Evolutionary conservation across 2,113 vertebrate species (phyloP).

Genomic region (Paratilapia polleni): DNA sequence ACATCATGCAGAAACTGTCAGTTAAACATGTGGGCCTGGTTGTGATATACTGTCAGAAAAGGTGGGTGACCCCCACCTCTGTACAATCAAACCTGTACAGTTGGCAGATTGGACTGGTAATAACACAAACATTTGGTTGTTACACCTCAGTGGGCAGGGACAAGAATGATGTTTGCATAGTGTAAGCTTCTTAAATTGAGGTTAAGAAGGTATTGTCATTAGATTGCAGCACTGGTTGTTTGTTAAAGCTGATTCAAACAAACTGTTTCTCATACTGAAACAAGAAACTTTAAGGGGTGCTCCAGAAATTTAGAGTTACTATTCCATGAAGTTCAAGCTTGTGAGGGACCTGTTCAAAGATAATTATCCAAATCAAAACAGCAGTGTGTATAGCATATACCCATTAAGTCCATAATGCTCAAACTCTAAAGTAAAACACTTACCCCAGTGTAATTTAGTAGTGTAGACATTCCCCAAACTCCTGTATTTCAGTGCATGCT

Average conservation of each 20-base stretch:
- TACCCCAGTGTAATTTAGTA: not conserved
- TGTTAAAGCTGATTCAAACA: not conserved
- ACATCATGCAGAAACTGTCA: slow-evolving; percentile 25
- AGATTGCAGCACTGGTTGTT: not conserved
- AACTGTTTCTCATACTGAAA: not conserved
- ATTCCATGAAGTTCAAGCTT: not conserved
- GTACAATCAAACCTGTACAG: slow-evolving; percentile 2
- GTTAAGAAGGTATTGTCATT: not conserved
- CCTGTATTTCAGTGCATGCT: too few species aligned
- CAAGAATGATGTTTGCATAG: not conserved
- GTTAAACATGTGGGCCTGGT: not conserved
- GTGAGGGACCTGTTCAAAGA: not conserved
- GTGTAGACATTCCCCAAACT: not conserved
- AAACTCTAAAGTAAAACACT: not conserved
- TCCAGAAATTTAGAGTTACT: not conserved
- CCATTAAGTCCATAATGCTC: not conserved
- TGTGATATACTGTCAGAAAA: slow-evolving; percentile 4
- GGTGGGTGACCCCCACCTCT: not conserved
- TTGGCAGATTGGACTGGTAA: slow-evolving; percentile 8
- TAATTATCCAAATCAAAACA: not conserved
- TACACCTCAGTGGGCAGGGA: not conserved
- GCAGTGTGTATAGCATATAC: not conserved
- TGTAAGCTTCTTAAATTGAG: not conserved
- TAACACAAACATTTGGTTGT: slow-evolving; percentile 4
- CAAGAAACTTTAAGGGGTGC: not conserved